Conservation (phyloP, 2,113 vertebrate species). For the Malurus melanocephalus region DNA sequence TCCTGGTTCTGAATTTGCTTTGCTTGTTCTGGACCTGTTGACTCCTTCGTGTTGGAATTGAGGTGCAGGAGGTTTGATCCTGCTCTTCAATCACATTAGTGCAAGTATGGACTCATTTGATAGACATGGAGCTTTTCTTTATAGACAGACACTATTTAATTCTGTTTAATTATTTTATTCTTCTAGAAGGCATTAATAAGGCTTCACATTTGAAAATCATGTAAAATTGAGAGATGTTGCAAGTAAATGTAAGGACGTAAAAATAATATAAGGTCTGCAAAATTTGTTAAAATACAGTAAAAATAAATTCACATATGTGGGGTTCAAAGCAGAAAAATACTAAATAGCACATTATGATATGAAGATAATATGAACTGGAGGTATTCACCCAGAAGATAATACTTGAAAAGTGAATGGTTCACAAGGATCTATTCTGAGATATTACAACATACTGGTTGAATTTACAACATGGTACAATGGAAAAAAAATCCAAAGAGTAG, state of each 20-base stretch:
- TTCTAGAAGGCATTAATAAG: background rate
- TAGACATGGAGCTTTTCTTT: background rate
- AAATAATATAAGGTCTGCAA: background rate
- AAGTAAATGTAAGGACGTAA: background rate
- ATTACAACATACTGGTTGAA: background rate
- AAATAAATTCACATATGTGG: slow-evolving; percentile 4
- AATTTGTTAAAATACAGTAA: background rate
- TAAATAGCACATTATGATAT: background rate
- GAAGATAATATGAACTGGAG: background rate
- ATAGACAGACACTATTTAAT: background rate
- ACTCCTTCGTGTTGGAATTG: background rate
- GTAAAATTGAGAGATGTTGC: background rate
- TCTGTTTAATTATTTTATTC: background rate
- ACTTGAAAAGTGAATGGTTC: background rate
- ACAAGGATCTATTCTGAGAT: background rate
- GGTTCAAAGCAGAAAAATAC: slow-evolving; percentile 13
- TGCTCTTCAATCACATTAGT: background rate
- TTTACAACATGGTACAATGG: background rate
- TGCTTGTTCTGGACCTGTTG: background rate
- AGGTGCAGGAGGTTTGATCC: background rate
- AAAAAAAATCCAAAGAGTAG: background rate
- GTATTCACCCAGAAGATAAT: background rate
- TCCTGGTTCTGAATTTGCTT: background rate
- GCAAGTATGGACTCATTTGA: background rate
- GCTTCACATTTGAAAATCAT: background rate